A percentile compares a stretch with the other conserved stretches of the same genome.
These are phyloP conservation scores for Hestina assimilis DNA, from an alignment of 1,140 invertebrate genomes.

Conservation along the genomic window DNA sequence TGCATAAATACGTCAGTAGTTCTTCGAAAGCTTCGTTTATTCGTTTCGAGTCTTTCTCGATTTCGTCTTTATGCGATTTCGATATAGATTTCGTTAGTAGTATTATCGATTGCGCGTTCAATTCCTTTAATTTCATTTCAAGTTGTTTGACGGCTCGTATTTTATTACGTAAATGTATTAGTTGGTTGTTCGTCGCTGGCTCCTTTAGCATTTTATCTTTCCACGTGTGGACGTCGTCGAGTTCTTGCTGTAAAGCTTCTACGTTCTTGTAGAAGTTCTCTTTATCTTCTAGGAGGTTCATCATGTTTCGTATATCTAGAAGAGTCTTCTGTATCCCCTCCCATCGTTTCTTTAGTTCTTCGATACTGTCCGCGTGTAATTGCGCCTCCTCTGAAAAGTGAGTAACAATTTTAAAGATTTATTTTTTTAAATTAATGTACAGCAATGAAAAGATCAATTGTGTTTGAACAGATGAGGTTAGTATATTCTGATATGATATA, in stretches of 20 bases:
- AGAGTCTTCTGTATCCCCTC: conserved; percentile 51
- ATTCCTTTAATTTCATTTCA: conserved; percentile 56
- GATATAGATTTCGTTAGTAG: conserved; percentile 56
- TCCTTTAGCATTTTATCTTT: conserved; percentile 53
- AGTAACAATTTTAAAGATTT: background rate
- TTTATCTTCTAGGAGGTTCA: conserved; percentile 62
- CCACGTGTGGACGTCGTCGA: conserved; percentile 56
- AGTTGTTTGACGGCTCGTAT: conserved; percentile 57
- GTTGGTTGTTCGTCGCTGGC: conserved; percentile 47
- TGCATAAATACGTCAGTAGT: conserved; percentile 35
- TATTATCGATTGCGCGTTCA: conserved; percentile 57
- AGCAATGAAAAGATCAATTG: background rate
- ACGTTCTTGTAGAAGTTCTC: conserved; percentile 53
- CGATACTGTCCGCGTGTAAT: conserved; percentile 53
- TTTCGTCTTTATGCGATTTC: conserved; percentile 51
- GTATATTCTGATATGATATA: no score
- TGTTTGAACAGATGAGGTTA: no score
- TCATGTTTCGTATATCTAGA: conserved; percentile 52
- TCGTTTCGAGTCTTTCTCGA: conserved; percentile 49
- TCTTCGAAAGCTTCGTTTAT: conserved; percentile 49
- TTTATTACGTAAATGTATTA: conserved; percentile 64
- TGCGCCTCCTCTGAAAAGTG: conserved; percentile 54
- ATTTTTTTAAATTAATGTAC: background rate
- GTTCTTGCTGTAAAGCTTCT: conserved; percentile 42
- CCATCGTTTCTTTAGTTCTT: conserved; percentile 51